Evolutionary conservation across 2,888 invertebrate species (phyloP).

Genomic region (Ligdia adustata): DNA sequence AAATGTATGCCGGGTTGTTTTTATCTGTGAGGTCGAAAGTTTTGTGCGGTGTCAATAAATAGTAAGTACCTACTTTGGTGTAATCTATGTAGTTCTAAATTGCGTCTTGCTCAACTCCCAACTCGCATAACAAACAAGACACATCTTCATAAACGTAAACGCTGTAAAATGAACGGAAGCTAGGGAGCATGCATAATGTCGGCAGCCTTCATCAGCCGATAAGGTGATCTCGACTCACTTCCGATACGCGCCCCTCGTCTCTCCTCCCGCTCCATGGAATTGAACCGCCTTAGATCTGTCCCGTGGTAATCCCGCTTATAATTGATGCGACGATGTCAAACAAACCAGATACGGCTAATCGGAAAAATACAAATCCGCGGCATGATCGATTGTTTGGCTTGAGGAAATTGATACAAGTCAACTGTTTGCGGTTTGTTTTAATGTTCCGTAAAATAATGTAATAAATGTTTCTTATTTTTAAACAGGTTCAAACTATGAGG

Average conservation of each 20-base stretch:
- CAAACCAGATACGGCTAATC: constrained; percentile 73
- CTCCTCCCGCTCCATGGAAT: constrained; percentile 57
- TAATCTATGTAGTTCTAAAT: no score
- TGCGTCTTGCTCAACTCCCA: no score
- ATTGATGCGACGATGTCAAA: constrained; percentile 83
- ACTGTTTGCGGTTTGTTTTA: constrained; percentile 26
- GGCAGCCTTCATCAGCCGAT: constrained; percentile 64
- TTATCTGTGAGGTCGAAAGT: no score
- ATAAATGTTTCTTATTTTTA: no score
- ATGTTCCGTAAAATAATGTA: constrained; percentile 12
- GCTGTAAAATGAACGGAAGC: constrained; percentile 27
- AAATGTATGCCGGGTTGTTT: no score
- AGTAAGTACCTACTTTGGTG: no score
- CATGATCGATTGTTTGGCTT: constrained; percentile 73
- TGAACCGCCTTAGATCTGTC: constrained; percentile 82
- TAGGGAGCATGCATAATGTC: constrained; percentile 49
- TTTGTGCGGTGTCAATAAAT: no score
- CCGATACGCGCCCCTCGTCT: constrained; percentile 58
- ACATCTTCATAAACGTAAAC: background rate
- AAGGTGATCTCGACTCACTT: constrained; percentile 64
- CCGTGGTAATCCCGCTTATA: constrained; percentile 79
- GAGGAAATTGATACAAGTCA: constrained; percentile 41
- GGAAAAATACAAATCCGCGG: constrained; percentile 79
- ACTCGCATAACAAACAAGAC: background rate
- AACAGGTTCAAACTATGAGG: no score